These are phyloP conservation scores for Drosophila affinis DNA, from an alignment of 2,888 invertebrate species.

Conservation along the genomic window DNA sequence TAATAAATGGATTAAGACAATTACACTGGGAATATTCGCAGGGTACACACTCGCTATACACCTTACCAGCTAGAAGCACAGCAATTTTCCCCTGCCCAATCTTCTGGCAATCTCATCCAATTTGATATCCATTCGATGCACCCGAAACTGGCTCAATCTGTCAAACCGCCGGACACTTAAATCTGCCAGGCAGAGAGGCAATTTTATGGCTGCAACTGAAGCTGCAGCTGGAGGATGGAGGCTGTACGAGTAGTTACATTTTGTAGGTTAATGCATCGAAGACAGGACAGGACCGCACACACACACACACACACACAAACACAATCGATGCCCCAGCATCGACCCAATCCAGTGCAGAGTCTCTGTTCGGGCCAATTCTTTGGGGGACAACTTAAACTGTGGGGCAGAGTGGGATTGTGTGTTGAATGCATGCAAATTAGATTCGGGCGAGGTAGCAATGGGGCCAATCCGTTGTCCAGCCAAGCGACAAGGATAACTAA, in stretches of 20 bases:
- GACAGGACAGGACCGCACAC: slow-evolving; percentile 50
- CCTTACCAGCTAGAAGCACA: not conserved
- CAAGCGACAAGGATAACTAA: slow-evolving; percentile 56
- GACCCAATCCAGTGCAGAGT: slow-evolving; percentile 11
- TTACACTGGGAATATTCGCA: not conserved
- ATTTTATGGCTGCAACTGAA: slow-evolving; percentile 48
- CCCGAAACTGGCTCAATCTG: slow-evolving; percentile 40
- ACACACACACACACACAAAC: not conserved
- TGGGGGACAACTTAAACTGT: slow-evolving; percentile 38
- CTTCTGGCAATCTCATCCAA: not conserved
- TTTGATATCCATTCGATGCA: slow-evolving; percentile 6
- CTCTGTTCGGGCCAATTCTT: slow-evolving; percentile 25
- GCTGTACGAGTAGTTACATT: slow-evolving; percentile 21
- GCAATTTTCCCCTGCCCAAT: not conserved
- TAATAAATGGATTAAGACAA: slow-evolving; percentile 62
- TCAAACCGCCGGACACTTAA: slow-evolving; percentile 51
- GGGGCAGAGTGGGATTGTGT: slow-evolving; percentile 16
- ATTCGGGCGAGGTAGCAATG: slow-evolving; percentile 46
- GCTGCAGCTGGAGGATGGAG: slow-evolving; percentile 1
- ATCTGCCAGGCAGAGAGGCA: slow-evolving; percentile 45
- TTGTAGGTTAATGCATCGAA: slow-evolving; percentile 54
- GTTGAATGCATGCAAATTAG: slow-evolving; percentile 62
- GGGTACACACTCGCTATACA: not conserved
- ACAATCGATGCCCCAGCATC: slow-evolving; percentile 14
- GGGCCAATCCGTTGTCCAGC: slow-evolving; percentile 40